Conservation (phyloP, 2,888 invertebrate species). For the Hoplodrina ambigua region DNA sequence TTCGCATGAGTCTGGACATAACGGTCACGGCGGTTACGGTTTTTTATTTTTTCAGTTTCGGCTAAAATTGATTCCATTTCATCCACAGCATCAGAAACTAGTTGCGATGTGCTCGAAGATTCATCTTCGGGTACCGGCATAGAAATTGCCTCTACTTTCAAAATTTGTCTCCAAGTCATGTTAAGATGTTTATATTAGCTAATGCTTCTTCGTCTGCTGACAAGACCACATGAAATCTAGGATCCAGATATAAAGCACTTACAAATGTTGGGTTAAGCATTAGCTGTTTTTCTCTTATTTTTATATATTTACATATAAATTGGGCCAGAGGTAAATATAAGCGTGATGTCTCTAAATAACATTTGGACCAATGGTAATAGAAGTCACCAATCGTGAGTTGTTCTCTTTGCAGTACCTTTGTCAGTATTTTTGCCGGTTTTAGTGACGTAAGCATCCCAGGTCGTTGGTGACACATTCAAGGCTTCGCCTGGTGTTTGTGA, state of each 20-base stretch:
- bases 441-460: slow-evolving; percentile 4
- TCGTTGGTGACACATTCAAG: not conserved
- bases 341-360: slow-evolving; percentile 14
- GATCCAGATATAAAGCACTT: too few species aligned
- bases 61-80: not conserved
- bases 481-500: too few species aligned
- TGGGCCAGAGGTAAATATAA: not conserved
- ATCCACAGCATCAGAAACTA: slow-evolving; percentile 1
- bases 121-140: not conserved
- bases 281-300: slow-evolving; percentile 6
- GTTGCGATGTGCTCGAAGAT: not conserved
- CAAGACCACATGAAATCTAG: too few species aligned
- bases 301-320: slow-evolving; percentile 4
- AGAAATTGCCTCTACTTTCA: not conserved
- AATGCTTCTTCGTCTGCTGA: too few species aligned
- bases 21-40: not conserved
- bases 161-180: not conserved
- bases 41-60: too few species aligned
- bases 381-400: slow-evolving; percentile 18
- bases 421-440: slow-evolving; percentile 9
- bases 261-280: not conserved
- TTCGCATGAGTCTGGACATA: not conserved
- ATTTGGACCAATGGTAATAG: slow-evolving; percentile 22
- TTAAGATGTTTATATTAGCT: too few species aligned
- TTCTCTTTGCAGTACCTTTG: not conserved